Evolutionary conservation across 2,888 invertebrate species (phyloP), one percentile per base, ranked within the genome.

Genomic region (Caenorhabditis sp.): DNA sequence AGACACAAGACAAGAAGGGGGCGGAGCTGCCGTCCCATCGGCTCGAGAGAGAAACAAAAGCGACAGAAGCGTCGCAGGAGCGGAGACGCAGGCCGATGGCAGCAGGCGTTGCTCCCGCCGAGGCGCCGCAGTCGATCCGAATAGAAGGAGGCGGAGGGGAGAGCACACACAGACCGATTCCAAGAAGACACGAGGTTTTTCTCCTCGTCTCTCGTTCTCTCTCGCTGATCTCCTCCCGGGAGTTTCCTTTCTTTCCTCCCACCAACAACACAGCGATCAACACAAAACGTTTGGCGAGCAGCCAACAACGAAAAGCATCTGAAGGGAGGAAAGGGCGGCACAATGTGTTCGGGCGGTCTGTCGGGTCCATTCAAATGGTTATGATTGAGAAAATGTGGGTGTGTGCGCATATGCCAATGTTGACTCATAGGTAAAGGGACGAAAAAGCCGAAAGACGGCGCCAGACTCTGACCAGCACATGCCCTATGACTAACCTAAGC

Each of bases 401-500:
- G 6, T 62, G 52, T 62, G 62, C 52, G 26, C 50, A 62, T 62
- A 62, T 52, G 41, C n/a, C 62, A 62, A 62, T 62, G 62, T 62
- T 62, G 62, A 62, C 37, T 62, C 62, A 62, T 50, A 43, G 41
- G 26, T 52, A 32, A 62, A 30, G 17, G 17, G 17, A 41, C 37
- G 41, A 43, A 11, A 32, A 61, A 35, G 39, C 39, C 20, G n/a
- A n/a, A n/a, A n/a, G 45, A 22, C 32, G 26, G 53, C 53, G 53
- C 45, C 20, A 53, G 50, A 43, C 53, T 20, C 53, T 63, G 63
- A 63, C 45, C 53, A 41, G 53, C 43, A 63, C 63, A 30, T 45
- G 63, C 22, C 26, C 32, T 35, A 53, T 63, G 63, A 63, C 45
- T 43, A 52, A 63, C 11, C 32, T 6, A 58, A 32, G 22, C 26